Evolutionary conservation across 2,888 invertebrate species (phyloP).

Genomic region (Lasioglossum calceatum): DNA sequence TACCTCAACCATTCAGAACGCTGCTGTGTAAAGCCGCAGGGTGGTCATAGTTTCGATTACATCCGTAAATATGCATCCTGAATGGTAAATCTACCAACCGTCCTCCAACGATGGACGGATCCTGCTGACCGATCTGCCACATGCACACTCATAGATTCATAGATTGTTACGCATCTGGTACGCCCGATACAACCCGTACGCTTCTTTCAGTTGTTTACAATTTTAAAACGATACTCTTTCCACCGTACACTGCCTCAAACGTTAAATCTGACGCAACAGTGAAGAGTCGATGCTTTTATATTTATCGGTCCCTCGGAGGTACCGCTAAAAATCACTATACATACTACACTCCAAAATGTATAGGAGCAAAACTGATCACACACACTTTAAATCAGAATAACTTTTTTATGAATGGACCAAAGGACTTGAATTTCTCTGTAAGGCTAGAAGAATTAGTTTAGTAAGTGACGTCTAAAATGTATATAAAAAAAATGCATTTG

Average conservation of each 20-base stretch:
- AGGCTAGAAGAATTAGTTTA: no score
- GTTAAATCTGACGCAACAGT: no score
- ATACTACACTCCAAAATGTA: no score
- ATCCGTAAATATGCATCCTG: background rate
- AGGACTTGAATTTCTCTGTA: no score
- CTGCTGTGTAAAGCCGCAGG: background rate
- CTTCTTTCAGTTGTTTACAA: background rate
- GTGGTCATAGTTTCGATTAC: constrained; percentile 4
- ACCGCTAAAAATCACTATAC: no score
- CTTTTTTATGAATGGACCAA: no score
- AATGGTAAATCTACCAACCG: background rate
- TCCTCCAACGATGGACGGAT: background rate
- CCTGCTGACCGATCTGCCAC: background rate
- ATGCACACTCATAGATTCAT: background rate
- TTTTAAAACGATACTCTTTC: background rate
- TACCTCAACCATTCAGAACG: background rate
- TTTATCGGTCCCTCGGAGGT: no score
- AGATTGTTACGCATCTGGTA: background rate
- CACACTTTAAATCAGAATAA: no score
- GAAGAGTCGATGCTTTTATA: no score
- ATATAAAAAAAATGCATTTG: no score
- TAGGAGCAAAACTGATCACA: no score
- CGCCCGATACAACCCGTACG: background rate
- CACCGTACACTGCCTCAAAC: background rate
- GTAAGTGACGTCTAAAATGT: no score